Evolutionary conservation across 2,113 vertebrate species (phyloP).

Genomic region (Perca schrenkii): DNA sequence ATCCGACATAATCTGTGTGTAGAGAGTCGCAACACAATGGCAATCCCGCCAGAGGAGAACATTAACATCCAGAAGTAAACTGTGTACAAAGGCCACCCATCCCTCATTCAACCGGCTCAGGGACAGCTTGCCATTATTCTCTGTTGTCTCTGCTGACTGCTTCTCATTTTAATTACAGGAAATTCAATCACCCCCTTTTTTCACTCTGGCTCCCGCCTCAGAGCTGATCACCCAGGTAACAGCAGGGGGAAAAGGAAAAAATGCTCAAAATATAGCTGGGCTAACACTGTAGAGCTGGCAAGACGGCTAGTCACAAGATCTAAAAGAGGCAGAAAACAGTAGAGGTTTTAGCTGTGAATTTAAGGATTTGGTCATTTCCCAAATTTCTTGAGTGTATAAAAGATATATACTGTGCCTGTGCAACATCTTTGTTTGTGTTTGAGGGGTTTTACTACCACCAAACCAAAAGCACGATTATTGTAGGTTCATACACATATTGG

Average conservation of each 20-base stretch:
- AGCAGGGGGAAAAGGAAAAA: conserved; percentile 50
- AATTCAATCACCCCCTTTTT: conserved; percentile 75
- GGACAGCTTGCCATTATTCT: conserved; percentile 76
- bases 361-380: not conserved
- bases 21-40: conserved; percentile 41
- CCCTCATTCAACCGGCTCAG: conserved; percentile 32
- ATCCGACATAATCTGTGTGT: conserved; percentile 17
- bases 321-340: not conserved
- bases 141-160: conserved; percentile 60
- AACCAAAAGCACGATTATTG: too few relatives aligned
- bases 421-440: too few relatives aligned
- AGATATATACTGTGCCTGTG: too few relatives aligned
- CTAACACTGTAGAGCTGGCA: conserved; percentile 21
- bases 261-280: conserved; percentile 60
- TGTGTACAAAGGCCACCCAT: conserved; percentile 46
- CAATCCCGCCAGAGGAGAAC: conserved; percentile 12
- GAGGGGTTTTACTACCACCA: too few relatives aligned
- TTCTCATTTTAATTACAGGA: conserved; percentile 81
- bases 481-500: not conserved
- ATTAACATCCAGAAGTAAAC: conserved; percentile 60
- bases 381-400: not conserved
- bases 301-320: conserved; percentile 1
- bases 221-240: conserved; percentile 81
- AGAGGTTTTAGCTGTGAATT: not conserved
- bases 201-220: conserved; percentile 29